Base-by-base conservation (phyloP, 2,888 invertebrate genomes). In the Notodonta ziczac region DNA sequence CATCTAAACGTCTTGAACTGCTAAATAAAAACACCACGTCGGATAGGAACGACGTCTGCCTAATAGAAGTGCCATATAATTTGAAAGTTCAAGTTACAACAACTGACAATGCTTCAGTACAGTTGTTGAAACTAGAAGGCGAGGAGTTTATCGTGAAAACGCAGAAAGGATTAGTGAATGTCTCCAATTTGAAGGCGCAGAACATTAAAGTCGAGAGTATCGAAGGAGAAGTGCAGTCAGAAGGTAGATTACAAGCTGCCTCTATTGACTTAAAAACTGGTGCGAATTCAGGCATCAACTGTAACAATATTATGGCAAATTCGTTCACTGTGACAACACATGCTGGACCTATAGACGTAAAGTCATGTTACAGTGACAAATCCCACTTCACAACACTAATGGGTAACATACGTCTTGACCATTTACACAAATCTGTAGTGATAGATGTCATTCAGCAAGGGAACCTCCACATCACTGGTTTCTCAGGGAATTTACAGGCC, bases 381-480 rank as follows among this genome's bases (percentile, higher is more conserved):
- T 92, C 94, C 6, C 91, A 93, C 67, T 91, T 94, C 57, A 91
- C 86, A 42, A 94, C 94, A 12, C 79, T 93, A 14, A 89, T 93
- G 87, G 94, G 94, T 0, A 88, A 93, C 55, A 87, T 94, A 63
- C 75, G 74, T 10, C 74, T 94, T 5, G 85, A 89, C 56, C 87
- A 88, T 59, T 73, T 93, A 5, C 94, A 94, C 54, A 83, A 87
- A 64, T 84, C 87, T 35, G 94, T 93, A 4, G 76, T 82, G 62
- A 91, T 94, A 66, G 94, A 94, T 83, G 86, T 94, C 0, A 93
- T 94, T 56, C 91, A 94, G 67, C 81, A 87, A 70, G 93, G 94
- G 0, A 92, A 93, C 62, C 73, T 94, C n/a, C 81, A 87, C 56
- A 90, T 94, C 58, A 90, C 87, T 16, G 88, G 93, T 16, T 94